A percentile compares a stretch with the other conserved stretches of the same genome.
Conservation (phyloP, 2,888 invertebrate species). For the Monoplex corrugatus region DNA sequence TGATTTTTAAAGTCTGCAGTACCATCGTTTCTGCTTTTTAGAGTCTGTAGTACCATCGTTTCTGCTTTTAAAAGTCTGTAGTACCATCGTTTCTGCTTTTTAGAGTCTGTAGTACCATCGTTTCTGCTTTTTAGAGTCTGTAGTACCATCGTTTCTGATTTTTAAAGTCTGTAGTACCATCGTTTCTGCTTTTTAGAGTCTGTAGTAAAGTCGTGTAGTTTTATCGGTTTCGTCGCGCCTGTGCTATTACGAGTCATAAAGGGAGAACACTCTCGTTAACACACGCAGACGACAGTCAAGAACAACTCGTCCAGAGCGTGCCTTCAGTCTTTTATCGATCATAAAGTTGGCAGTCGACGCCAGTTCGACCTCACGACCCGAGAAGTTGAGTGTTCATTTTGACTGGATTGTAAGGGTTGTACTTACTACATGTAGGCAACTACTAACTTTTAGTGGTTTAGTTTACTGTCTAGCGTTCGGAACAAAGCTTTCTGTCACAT, state of each 20-base stretch:
- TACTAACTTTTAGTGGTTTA: neutral
- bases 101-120: too few relatives aligned
- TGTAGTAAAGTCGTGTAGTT: neutral
- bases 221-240: neutral
- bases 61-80: too few relatives aligned
- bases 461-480: neutral
- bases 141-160: too few relatives aligned
- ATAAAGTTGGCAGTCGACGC: neutral
- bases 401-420: neutral
- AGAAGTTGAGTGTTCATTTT: neutral
- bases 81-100: too few relatives aligned
- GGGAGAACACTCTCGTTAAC: neutral
- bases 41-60: too few relatives aligned
- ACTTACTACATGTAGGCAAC: neutral
- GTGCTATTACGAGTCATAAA: neutral
- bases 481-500: too few relatives aligned
- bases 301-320: neutral
- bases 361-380: neutral
- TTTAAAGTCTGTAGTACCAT: too few relatives aligned
- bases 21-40: too few relatives aligned
- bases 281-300: conserved; percentile 8
- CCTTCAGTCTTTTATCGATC: neutral
- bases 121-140: too few relatives aligned
- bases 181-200: neutral
- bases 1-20: too few relatives aligned